Evolutionary conservation across 2,113 vertebrate species (phyloP), one percentile per base, ranked within the genome.

Genomic region (Prietella phreatophila): DNA sequence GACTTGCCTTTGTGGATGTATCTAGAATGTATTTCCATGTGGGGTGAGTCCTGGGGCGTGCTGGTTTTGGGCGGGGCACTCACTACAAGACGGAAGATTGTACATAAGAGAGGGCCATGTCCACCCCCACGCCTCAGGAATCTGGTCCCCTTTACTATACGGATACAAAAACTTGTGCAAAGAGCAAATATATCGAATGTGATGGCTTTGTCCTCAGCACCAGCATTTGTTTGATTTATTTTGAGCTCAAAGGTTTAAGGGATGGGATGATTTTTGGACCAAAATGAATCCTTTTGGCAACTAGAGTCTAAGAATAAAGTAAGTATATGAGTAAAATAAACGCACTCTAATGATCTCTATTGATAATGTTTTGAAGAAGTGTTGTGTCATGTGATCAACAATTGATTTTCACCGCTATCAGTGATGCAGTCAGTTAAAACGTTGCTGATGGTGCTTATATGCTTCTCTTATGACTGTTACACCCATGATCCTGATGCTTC

Each of bases 61-160:
- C 92, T 93, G 89, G 90, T 91, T 85, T 90, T 90, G 82, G 86
- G 87, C n/a, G 42, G 50, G 81, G 82, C 87, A 61, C 90, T 84
- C 88, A 88, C 92, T 93, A 91, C 75, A 65, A 87, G 83, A 92
- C 36, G 90, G 89, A 90, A 93, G 90, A 91, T 89, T 10, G 88
- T 82, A 91, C 56, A 86, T 92, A 86, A 90, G 88, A 83, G 82
- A 90, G 89, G 84, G 50, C 84, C 67, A 84, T 60, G 36, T 60
- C 89, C 81, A 53, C 81, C 47, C 56, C 86, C 78, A 81, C 73
- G 63, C 87, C 91, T 82, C 82, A 71, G 85, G 85, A 88, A 87
- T 69, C 50, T 19, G 9, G 60, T n/a, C 53, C 78, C 47, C 36
- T 85, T 63, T 30, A 60, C 39, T 53, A 79, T 17, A 20, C 60